Conservation (phyloP, 1,140 invertebrate species). For the Trissolcus basalis region DNA sequence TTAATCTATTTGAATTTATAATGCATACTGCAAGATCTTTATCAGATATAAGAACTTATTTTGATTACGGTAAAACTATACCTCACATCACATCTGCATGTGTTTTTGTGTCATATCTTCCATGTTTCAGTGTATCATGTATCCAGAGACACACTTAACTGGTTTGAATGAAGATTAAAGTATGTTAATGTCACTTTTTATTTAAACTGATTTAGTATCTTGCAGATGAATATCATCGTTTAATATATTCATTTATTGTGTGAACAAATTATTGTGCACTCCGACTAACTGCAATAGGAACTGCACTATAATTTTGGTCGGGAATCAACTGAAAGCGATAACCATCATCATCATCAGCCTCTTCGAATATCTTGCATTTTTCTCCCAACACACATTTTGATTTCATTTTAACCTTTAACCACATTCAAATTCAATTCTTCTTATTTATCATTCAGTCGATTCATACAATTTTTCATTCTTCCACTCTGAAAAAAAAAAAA, state of each 20-base stretch:
- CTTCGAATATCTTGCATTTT: not conserved
- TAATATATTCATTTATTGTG: slow-evolving; percentile 44
- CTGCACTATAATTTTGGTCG: slow-evolving; percentile 2
- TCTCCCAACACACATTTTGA: too few relatives aligned
- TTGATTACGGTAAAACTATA: slow-evolving; percentile 58
- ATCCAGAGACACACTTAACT: slow-evolving; percentile 55
- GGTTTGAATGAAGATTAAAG: slow-evolving; percentile 58
- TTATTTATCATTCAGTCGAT: too few relatives aligned
- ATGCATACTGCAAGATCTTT: slow-evolving; percentile 37
- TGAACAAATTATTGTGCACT: slow-evolving; percentile 27
- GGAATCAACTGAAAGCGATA: not conserved
- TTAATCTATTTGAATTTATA: slow-evolving; percentile 56
- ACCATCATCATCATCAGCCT: not conserved
- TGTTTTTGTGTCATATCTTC: slow-evolving; percentile 46
- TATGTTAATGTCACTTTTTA: slow-evolving; percentile 55
- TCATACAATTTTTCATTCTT: too few relatives aligned
- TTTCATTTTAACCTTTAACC: too few relatives aligned
- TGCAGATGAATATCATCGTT: slow-evolving; percentile 38
- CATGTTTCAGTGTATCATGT: slow-evolving; percentile 55
- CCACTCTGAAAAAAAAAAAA: too few relatives aligned
- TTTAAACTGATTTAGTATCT: slow-evolving; percentile 51
- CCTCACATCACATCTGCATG: slow-evolving; percentile 50
- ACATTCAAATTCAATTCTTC: too few relatives aligned
- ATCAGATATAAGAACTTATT: slow-evolving; percentile 53
- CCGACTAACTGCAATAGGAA: slow-evolving; percentile 11